Evolutionary conservation across 2,113 vertebrate genomes (phyloP).

Genomic region (Hyla sarda): DNA sequence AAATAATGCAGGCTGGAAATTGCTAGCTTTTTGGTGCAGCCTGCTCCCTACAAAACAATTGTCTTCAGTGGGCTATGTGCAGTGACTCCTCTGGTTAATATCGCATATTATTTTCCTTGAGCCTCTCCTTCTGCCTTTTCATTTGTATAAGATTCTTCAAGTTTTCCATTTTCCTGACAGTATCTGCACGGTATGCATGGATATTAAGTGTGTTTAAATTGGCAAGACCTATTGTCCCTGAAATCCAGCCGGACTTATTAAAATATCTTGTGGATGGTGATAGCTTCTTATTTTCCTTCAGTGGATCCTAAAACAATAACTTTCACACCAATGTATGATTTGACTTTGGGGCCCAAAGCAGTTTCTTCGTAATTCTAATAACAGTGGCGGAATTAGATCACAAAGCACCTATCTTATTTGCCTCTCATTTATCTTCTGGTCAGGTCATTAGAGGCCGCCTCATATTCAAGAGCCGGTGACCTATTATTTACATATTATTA

Average conservation of each 20-base stretch:
- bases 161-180: conserved; percentile 49
- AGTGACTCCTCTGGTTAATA: background rate
- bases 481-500: conserved; percentile 72
- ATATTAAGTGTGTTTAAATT: conserved; percentile 58
- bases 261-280: conserved; percentile 57
- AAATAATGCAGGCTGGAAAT: background rate
- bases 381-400: conserved; percentile 76
- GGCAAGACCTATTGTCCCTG: conserved; percentile 56
- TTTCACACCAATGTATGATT: conserved; percentile 58
- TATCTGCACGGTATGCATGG: conserved; percentile 40
- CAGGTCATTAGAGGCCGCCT: conserved; percentile 76
- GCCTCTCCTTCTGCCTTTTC: conserved; percentile 4
- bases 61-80: background rate
- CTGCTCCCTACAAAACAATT: background rate
- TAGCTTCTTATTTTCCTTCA: conserved; percentile 57
- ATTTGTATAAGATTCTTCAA: conserved; percentile 34
- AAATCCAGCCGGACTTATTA: conserved; percentile 55
- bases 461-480: conserved; percentile 74
- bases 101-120: conserved; percentile 17
- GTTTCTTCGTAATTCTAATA: conserved; percentile 77
- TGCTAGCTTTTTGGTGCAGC: background rate
- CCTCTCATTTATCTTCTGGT: conserved; percentile 77
- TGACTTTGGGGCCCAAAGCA: conserved; percentile 73
- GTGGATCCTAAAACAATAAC: conserved; percentile 63
- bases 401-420: conserved; percentile 71